A percentile compares a stretch with the other conserved stretches of the same genome.
Evolutionary conservation across 2,888 invertebrate species (phyloP).

Genomic region (Fragum fragum): DNA sequence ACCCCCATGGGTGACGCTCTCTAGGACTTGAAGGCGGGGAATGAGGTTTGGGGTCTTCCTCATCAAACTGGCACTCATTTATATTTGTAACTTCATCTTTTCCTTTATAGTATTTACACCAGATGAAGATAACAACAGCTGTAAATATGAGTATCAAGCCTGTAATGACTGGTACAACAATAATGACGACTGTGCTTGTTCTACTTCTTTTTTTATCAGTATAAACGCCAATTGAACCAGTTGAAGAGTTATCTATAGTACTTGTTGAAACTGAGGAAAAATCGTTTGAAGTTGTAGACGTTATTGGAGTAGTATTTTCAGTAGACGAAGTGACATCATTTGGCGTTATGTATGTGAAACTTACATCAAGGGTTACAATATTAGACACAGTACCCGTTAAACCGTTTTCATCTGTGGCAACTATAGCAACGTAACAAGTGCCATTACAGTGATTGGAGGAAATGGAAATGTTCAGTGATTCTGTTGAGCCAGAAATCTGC

Average conservation of each 20-base stretch:
- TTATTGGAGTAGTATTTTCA: no score
- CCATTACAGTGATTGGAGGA: not conserved
- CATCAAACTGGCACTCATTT: not conserved
- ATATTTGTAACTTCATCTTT: not conserved
- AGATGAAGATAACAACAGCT: not conserved
- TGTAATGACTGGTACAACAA: not conserved
- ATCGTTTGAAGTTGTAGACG: no score
- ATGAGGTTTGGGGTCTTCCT: not conserved
- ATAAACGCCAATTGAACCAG: not conserved
- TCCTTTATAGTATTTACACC: not conserved
- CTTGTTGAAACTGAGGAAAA: no score
- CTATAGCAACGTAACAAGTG: not conserved
- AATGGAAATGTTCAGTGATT: not conserved
- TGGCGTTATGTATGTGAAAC: not conserved
- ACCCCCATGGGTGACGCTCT: not conserved
- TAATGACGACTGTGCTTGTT: no score
- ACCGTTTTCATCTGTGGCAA: conserved; percentile 12
- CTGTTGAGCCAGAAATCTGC: not conserved
- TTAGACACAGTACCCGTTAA: conserved; percentile 4
- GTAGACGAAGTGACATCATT: no score
- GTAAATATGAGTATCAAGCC: not conserved
- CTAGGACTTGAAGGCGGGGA: not conserved
- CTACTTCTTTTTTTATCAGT: not conserved
- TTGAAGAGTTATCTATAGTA: not conserved
- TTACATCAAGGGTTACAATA: conserved; percentile 11